Base-by-base conservation (phyloP, 2,113 vertebrate species). In the Alligator sinensis region DNA sequence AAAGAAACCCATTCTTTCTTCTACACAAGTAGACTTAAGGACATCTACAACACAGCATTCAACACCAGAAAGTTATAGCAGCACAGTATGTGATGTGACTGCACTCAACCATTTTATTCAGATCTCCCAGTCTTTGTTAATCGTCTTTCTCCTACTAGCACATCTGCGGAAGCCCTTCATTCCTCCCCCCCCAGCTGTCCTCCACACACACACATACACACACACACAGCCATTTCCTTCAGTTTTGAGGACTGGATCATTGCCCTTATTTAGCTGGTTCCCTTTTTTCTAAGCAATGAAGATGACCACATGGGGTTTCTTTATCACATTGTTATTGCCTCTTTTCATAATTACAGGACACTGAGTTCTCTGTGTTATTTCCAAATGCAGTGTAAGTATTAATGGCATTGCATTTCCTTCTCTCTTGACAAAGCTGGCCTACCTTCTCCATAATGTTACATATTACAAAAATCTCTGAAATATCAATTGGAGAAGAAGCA, bases 401-500 rank as follows among this genome's bases (percentile, higher is more conserved):
- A 94, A 82, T 77, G 62, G 18, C 68, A 6, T 76, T 80, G 59
- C 5, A 25, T 47, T 79, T 19, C 22, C 2, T 80, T 93, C 93
- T 70, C 68, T 86, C 84, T 34, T 82, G 18, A 86, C n/a, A 84
- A 38, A 85, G 54, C 5, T 89, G 59, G 19, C 12, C 28, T 83
- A 4, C 57, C 92, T 93, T 86, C 25, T 89, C 61, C 77, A 38
- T 89, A 89, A 28, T 76, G 3, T 74, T 81, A 34, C 6, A 79
- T 21, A 34, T 86, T 84, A 79, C 5, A 88, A 82, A 17, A 87
- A 82, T 27, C 66, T 85, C 84, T 79, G n/a, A 93, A 96, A 90
- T 95, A 82, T 94, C 89, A 91, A 7, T 58, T 63, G 38, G 62
- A 54, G 15, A 96, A 91, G 25, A 96, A 96, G 74, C 30, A 92